Conservation (phyloP, 1,140 invertebrate species). For the Battus philenor region DNA sequence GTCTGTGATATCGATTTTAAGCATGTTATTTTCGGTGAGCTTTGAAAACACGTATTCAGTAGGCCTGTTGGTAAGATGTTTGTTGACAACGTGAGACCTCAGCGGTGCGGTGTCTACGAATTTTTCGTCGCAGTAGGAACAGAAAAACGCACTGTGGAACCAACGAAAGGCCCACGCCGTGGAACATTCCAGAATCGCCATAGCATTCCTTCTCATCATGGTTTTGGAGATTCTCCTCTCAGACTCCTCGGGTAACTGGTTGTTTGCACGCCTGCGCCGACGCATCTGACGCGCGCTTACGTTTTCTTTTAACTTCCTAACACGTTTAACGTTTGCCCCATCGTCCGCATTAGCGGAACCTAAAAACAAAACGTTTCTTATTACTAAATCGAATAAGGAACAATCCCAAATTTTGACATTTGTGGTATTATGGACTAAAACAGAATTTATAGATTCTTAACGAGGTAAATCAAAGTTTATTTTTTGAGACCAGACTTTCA, state of each 20-base stretch:
- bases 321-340: constrained; percentile 29
- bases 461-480: too few species aligned
- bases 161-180: constrained; percentile 64
- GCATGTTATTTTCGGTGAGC: constrained; percentile 70
- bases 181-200: constrained; percentile 54
- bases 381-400: background rate
- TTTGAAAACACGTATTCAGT: constrained; percentile 57
- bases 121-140: constrained; percentile 57
- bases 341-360: constrained; percentile 52
- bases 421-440: too few species aligned
- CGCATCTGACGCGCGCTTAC: constrained; percentile 59
- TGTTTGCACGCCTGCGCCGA: constrained; percentile 54
- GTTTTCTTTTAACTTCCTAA: constrained; percentile 60
- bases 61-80: constrained; percentile 40
- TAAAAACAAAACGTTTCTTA: constrained; percentile 57
- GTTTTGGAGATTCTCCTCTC: constrained; percentile 57
- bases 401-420: too few species aligned
- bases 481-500: too few species aligned
- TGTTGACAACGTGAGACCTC: constrained; percentile 35
- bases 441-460: too few species aligned
- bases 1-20: constrained; percentile 54
- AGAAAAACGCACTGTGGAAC: constrained; percentile 55
- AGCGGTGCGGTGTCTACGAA: constrained; percentile 42
- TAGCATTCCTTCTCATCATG: constrained; percentile 63
- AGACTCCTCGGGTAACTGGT: constrained; percentile 54